Evolutionary conservation across 1,140 invertebrate species (phyloP).

Genomic region (Helicoverpa zea): DNA sequence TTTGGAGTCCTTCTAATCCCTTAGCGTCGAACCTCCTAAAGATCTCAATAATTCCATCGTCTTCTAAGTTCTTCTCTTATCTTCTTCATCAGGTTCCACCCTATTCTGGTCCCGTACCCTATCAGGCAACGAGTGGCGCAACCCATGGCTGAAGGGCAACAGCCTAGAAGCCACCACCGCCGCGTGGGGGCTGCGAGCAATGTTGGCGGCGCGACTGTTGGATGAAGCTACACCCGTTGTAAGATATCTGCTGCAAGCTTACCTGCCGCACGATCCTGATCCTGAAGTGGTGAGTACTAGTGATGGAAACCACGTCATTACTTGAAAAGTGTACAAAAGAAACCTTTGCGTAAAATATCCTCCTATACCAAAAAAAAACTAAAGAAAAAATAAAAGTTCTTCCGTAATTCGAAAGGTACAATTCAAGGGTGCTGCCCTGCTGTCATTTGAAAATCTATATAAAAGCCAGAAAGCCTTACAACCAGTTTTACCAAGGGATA

Average conservation of each 20-base stretch:
- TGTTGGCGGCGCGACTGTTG: constrained; percentile 89
- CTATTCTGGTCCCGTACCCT: constrained; percentile 76
- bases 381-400: too few species aligned
- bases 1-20: too few species aligned
- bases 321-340: too few species aligned
- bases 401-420: too few species aligned
- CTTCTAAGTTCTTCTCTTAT: too few species aligned
- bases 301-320: too few species aligned
- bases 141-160: constrained; percentile 92
- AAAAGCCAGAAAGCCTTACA: too few species aligned
- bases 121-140: constrained; percentile 88
- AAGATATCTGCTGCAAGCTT: constrained; percentile 91
- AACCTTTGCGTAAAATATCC: too few species aligned
- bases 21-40: not conserved
- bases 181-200: constrained; percentile 92
- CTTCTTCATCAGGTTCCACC: constrained; percentile 57
- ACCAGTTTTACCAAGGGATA: too few species aligned
- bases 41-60: not conserved
- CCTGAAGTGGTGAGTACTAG: constrained; percentile 71
- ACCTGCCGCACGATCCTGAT: constrained; percentile 65
- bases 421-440: too few species aligned
- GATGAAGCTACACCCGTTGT: constrained; percentile 93
- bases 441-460: too few species aligned
- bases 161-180: constrained; percentile 96
- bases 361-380: too few species aligned